Evolutionary conservation across 92 coral and sea anemone genomes (phyloP), one percentile per base, ranked within the genome.

Genomic region (Meandrina meandrites): DNA sequence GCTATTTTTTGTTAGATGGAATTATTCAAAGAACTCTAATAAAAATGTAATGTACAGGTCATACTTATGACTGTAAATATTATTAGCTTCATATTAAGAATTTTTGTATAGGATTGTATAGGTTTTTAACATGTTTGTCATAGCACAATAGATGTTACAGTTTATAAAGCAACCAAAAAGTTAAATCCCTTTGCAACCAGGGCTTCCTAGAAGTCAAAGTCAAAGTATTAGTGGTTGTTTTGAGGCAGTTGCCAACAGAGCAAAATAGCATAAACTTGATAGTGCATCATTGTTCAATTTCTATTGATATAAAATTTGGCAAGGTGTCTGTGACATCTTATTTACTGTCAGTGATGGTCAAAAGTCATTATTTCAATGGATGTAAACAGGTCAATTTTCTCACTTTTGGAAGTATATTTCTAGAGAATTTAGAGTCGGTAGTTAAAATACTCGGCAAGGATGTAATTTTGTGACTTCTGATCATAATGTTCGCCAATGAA

Each of bases 101-200:
- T 85, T 85, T 77, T 85, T 85, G 88, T 85, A 85, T 58, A 85
- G 88, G 75, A 85, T 76, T 85, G 87, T 85, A 85, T 48, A 85
- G 88, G 42, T 64, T 85, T 85, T 85, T 67, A 53, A 84, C 40
- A 51, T 62, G 81, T 62, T 85, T 77, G 51, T 76, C 5, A 21
- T 47, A 57, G 58, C 42, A 56, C 87, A 81, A 31, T 76, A 42
- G 57, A 77, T 32, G 88, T 58, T 11, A 30, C 34, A 57, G 24
- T 54, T 56, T 10, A 42, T 27, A 45, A 21, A 17, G 30, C 31
- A 15, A 28, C 40, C 17, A 30, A 53, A 45, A 28, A 62, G 51
- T 16, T 40, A n/a, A n/a, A 24, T 45, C 53, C 40, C 56, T 67
- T 66, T 81, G 66, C 62, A 45, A 30, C 35, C 37, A 72, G 87